phyloP scores from a whole-genome alignment of 2,797 vertebrate species.

The Mormyrops attenuatus region DNA sequence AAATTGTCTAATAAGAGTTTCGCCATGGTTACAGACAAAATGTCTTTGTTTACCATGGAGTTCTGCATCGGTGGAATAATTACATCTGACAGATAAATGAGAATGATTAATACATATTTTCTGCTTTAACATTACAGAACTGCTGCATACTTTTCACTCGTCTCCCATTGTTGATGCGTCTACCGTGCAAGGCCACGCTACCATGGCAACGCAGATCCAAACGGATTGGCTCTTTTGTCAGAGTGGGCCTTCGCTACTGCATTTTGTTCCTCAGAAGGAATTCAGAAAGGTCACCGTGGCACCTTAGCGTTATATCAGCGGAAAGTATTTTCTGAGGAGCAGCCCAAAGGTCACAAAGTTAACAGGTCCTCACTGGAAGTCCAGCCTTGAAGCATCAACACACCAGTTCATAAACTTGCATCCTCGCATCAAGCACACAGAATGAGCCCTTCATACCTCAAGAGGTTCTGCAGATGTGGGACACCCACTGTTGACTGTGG shows the following conservation, averaged over 20 bases:
- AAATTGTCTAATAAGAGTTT: background rate
- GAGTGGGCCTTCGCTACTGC: background rate
- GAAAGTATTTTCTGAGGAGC: background rate
- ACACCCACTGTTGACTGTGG: background rate
- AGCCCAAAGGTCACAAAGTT: background rate
- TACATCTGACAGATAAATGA: background rate
- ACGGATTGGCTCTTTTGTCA: constrained; percentile 1
- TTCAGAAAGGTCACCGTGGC: background rate
- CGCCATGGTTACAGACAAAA: too few species aligned
- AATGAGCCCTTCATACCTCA: background rate
- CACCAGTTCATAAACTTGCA: background rate
- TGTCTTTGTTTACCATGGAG: background rate
- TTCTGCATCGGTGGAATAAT: background rate
- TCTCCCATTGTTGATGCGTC: background rate
- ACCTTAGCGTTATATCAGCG: background rate
- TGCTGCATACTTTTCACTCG: background rate
- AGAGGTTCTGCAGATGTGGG: background rate
- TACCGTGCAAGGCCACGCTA: constrained; percentile 46
- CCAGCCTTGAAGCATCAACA: background rate
- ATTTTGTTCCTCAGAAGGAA: background rate
- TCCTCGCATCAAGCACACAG: background rate
- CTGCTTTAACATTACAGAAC: background rate
- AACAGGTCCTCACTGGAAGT: background rate
- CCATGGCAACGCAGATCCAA: constrained; percentile 26
- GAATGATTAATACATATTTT: background rate